Conservation (phyloP, 2,113 vertebrate species). For the Neolamprologus modestus region DNA sequence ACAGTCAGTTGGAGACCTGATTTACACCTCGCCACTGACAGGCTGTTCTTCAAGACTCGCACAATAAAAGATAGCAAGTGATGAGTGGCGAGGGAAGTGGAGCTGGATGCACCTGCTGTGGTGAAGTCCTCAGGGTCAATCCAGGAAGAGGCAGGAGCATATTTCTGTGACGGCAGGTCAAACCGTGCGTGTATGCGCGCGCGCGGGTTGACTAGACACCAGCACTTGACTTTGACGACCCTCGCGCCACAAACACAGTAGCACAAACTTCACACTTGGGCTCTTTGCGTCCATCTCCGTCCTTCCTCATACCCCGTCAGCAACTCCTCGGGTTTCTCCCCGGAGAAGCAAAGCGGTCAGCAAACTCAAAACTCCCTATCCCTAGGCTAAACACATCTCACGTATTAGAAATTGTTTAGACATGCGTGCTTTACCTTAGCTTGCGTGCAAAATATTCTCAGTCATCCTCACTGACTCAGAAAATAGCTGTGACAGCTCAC, state of each 20-base stretch:
- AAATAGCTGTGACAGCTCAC: conserved; percentile 15
- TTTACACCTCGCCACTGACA: background rate
- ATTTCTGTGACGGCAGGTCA: conserved; percentile 39
- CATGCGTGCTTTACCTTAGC: conserved; percentile 12
- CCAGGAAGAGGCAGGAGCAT: background rate
- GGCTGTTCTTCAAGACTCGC: background rate
- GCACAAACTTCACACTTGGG: background rate
- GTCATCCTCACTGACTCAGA: conserved; percentile 7
- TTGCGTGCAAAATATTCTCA: conserved; percentile 10
- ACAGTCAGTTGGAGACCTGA: background rate
- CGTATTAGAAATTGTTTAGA: background rate
- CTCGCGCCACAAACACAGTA: background rate
- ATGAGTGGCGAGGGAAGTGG: background rate
- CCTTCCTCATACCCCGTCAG: background rate
- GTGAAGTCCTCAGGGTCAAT: conserved; percentile 16
- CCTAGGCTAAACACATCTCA: background rate
- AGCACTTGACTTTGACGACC: conserved; percentile 24
- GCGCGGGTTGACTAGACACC: background rate
- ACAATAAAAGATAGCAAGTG: background rate
- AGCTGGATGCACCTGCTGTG: conserved; percentile 2
- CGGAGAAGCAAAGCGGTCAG: background rate
- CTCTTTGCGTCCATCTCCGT: background rate
- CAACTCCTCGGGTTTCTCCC: background rate
- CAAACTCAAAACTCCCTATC: background rate
- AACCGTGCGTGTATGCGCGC: background rate